Evolutionary conservation across 1,140 invertebrate genomes (phyloP).

Genomic region (Acyrthosiphon pisum): DNA sequence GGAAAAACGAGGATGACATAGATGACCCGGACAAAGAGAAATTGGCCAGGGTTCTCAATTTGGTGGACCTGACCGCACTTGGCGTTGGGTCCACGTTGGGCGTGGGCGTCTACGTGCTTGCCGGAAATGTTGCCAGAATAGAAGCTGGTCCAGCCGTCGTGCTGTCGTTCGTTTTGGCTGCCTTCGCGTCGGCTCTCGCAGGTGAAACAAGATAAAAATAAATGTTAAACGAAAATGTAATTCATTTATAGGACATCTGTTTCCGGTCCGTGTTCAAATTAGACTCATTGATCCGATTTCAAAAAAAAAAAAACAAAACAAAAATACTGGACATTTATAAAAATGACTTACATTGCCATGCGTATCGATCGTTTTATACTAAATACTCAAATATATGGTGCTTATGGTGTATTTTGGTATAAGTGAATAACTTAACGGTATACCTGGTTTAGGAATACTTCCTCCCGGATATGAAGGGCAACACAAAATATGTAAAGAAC

Average conservation of each 20-base stretch:
- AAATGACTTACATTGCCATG: no score
- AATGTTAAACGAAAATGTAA: not conserved
- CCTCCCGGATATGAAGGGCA: no score
- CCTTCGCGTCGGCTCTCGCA: constrained; percentile 86
- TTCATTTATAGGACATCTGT: not conserved
- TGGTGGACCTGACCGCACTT: constrained; percentile 82
- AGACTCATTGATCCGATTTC: no score
- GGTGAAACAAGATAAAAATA: constrained; percentile 67
- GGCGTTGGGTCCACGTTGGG: constrained; percentile 90
- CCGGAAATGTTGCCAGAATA: constrained; percentile 84
- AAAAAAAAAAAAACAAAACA: no score
- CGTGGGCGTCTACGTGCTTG: constrained; percentile 89
- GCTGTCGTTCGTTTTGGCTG: constrained; percentile 87
- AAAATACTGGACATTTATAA: no score
- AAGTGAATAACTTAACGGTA: no score
- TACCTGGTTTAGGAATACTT: no score
- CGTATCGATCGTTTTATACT: no score
- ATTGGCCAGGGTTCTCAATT: constrained; percentile 76
- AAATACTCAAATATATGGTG: no score
- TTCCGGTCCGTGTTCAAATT: no score
- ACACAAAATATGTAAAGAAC: not conserved
- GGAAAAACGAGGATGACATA: constrained; percentile 44
- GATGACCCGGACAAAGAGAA: constrained; percentile 61
- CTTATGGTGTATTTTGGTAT: no score
- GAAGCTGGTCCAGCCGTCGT: constrained; percentile 86